Base-by-base conservation (phyloP, 2,888 invertebrate genomes). In the Agrypnus murinus region DNA sequence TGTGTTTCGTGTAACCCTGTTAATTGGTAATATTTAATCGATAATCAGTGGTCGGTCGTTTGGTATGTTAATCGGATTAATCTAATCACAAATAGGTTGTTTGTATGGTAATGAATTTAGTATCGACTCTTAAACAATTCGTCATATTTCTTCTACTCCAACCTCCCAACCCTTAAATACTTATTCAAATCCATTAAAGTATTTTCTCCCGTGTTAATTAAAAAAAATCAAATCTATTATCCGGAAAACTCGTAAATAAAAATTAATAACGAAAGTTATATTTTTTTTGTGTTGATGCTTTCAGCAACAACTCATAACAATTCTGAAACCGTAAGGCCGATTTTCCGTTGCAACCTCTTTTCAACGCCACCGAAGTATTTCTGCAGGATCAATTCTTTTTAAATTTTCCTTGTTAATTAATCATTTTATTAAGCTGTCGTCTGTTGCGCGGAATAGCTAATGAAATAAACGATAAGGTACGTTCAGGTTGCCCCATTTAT, bases 391-490 rank as follows among this genome's bases (percentile, higher is more conserved):
- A 19, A 67, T 60, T 53, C 67, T 60, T 68, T 68, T 62, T 68
- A 68, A 63, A 67, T 55, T 68, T 46, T 55, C 46, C 32, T 36
- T 57, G 46, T 68, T 63, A 68, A 68, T 68, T 68, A 68, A 68
- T 68, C 68, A 68, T 68, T 63, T 68, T 63, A 68, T 68, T 68
- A 68, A 68, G 62, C 68, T 68, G 68, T 62, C 67, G 60, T 34
- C 62, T 55, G 67, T 62, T 60, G 57, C 46, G 63, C 55, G 55
- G 68, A 68, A 68, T 68, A 34, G 55, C 57, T 68, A 68, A 68
- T 68, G 68, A 68, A 68, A 68, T 68, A 68, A 68, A 63, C 53
- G 68, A 55, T 62, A 57, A 68, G 45, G 68, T 68, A 46, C 62
- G 65, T 57, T 62, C 64, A 40, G 64, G 46, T 64, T 64, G 43